Conservation (phyloP, 2,888 invertebrate species). For the Mystacides longicornis region DNA sequence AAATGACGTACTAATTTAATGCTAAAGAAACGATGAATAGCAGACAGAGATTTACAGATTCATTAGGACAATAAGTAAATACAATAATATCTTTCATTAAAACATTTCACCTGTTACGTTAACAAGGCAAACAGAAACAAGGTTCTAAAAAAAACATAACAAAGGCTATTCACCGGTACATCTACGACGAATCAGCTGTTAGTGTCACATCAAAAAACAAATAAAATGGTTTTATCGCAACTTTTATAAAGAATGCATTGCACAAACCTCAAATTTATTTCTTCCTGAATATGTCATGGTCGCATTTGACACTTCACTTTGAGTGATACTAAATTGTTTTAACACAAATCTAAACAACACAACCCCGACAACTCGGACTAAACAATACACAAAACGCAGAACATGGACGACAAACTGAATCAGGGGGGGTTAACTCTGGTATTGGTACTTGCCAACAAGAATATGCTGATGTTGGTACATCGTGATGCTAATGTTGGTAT, state of each 20-base stretch:
- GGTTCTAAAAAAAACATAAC: constrained; percentile 17
- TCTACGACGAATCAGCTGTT: constrained; percentile 53
- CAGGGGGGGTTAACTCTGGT: too few relatives aligned
- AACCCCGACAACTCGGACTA: too few relatives aligned
- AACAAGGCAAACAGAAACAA: background rate
- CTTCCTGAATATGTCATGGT: constrained; percentile 57
- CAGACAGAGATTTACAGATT: too few relatives aligned
- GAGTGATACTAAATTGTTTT: background rate
- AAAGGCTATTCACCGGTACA: constrained; percentile 14
- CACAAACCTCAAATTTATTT: constrained; percentile 57
- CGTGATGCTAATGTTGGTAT: too few relatives aligned
- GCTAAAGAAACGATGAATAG: too few relatives aligned
- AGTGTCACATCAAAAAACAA: constrained; percentile 46
- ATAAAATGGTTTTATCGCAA: constrained; percentile 7
- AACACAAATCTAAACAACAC: background rate
- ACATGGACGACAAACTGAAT: constrained; percentile 37
- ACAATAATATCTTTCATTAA: background rate
- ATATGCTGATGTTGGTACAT: too few relatives aligned
- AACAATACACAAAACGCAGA: constrained; percentile 23
- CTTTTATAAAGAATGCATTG: constrained; percentile 2
- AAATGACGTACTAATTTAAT: background rate
- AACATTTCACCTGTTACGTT: background rate
- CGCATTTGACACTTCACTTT: constrained; percentile 30
- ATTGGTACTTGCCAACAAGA: too few relatives aligned
- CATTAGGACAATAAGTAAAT: background rate